Evolutionary conservation across 1,140 invertebrate genomes (phyloP).

Genomic region (Drosophila punjabiensis): DNA sequence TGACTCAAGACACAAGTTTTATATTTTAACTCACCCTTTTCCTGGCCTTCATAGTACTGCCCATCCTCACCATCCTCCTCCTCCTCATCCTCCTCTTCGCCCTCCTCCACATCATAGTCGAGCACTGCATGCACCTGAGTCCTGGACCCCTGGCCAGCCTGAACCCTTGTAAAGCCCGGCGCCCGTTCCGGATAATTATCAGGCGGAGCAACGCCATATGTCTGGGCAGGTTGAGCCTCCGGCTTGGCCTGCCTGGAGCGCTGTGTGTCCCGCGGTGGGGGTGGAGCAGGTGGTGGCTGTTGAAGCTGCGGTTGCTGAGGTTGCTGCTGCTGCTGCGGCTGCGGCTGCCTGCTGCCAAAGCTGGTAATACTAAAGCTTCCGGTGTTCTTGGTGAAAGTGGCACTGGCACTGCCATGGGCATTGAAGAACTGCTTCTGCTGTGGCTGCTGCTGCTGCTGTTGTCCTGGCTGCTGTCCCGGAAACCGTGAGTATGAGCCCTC

Average conservation of each 20-base stretch:
- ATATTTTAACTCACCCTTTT: conserved; percentile 51
- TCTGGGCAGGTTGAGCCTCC: conserved; percentile 63
- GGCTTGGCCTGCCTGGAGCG: conserved; percentile 50
- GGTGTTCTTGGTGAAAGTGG: conserved; percentile 70
- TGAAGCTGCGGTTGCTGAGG: conserved; percentile 31
- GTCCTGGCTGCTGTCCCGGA: conserved; percentile 56
- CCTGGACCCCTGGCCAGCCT: conserved; percentile 79
- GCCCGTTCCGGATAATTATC: conserved; percentile 78
- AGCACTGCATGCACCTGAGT: conserved; percentile 84
- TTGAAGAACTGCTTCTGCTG: conserved; percentile 73
- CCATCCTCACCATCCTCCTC: conserved; percentile 68
- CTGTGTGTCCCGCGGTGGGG: conserved; percentile 34
- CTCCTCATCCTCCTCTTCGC: conserved; percentile 79
- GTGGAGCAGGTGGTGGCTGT: conserved; percentile 32
- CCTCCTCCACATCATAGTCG: conserved; percentile 84
- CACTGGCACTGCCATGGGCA: conserved; percentile 68
- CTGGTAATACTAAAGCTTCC: conserved; percentile 80
- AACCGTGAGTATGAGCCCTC: conserved; percentile 67
- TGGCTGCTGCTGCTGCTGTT: conserved; percentile 37
- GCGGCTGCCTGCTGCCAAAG: conserved; percentile 62
- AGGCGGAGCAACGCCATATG: conserved; percentile 62
- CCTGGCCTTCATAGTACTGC: conserved; percentile 69
- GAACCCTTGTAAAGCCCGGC: conserved; percentile 82
- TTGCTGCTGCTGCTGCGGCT: conserved; percentile 21
- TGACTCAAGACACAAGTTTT: rapidly evolving